Evolutionary conservation across 92 coral and sea anemone species (phyloP).

Genomic region (Phenganax subtilis): DNA sequence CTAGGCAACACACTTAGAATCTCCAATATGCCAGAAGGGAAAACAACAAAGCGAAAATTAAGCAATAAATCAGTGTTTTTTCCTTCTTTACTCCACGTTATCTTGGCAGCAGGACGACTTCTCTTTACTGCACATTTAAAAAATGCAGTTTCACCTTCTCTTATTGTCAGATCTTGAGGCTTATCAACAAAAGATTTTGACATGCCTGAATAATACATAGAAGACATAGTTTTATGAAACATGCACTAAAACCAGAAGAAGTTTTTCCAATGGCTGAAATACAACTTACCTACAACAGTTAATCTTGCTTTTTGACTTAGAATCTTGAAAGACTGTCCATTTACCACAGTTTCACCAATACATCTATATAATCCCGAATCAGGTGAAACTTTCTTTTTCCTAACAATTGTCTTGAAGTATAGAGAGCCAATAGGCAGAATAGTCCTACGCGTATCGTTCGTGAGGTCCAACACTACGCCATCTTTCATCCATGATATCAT

Average conservation of each 20-base stretch:
- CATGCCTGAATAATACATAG: slow-evolving; percentile 50
- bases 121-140: slow-evolving; percentile 58
- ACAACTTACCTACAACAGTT: slow-evolving; percentile 71
- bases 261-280: neutral
- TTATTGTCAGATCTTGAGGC: slow-evolving; percentile 49
- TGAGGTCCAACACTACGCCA: slow-evolving; percentile 48
- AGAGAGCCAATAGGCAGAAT: slow-evolving; percentile 75
- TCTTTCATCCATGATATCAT: slow-evolving; percentile 64
- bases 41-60: slow-evolving; percentile 37
- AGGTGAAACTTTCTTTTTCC: slow-evolving; percentile 61
- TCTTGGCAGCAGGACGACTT: slow-evolving; percentile 72
- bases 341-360: slow-evolving; percentile 52
- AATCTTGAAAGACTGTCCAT: slow-evolving; percentile 43
- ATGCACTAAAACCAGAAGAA: neutral
- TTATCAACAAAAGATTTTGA: slow-evolving; percentile 61
- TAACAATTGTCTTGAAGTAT: slow-evolving; percentile 56
- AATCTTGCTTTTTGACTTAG: slow-evolving; percentile 66
- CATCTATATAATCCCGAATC: slow-evolving; percentile 88
- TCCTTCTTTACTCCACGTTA: slow-evolving; percentile 71
- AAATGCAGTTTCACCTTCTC: slow-evolving; percentile 66
- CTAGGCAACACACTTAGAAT: slow-evolving; percentile 52
- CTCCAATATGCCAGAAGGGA: slow-evolving; percentile 60
- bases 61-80: slow-evolving; percentile 36
- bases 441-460: slow-evolving; percentile 52
- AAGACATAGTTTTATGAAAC: neutral